Percentiles rank a stretch among this genome's conserved stretches.
Evolutionary conservation across 2,797 vertebrate species (phyloP).

Genomic region (Chrysocyon brachyurus): DNA sequence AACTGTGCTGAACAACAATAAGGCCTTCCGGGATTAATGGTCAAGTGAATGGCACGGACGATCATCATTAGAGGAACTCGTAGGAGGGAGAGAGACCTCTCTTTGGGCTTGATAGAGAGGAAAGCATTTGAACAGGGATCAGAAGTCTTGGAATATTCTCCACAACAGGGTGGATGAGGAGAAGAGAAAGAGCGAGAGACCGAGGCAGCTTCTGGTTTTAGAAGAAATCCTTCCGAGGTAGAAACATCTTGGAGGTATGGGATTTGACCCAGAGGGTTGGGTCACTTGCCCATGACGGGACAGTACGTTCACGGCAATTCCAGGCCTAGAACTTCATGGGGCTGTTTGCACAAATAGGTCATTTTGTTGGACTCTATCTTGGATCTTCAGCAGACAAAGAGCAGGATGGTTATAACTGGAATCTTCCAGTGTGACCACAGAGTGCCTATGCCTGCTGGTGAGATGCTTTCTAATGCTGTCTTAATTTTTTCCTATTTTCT

Average conservation of each 20-base stretch:
- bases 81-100: neutral
- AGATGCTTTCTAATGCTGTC: neutral
- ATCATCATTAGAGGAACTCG: neutral
- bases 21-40: neutral
- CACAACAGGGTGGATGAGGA: neutral
- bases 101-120: neutral
- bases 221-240: neutral
- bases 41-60: neutral
- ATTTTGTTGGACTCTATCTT: neutral
- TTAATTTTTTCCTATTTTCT: neutral
- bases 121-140: neutral
- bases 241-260: neutral
- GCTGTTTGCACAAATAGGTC: neutral
- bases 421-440: neutral
- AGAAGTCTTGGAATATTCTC: neutral
- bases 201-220: neutral
- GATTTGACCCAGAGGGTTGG: neutral
- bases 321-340: no score
- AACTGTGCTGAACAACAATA: neutral
- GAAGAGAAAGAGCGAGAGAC: neutral
- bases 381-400: constrained; percentile 6
- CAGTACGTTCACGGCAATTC: neutral
- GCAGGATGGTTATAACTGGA: neutral
- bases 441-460: neutral
- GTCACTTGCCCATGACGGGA: neutral